phyloP scores from a whole-genome alignment of 2,797 vertebrate species.

The Decapterus maruadsi region DNA sequence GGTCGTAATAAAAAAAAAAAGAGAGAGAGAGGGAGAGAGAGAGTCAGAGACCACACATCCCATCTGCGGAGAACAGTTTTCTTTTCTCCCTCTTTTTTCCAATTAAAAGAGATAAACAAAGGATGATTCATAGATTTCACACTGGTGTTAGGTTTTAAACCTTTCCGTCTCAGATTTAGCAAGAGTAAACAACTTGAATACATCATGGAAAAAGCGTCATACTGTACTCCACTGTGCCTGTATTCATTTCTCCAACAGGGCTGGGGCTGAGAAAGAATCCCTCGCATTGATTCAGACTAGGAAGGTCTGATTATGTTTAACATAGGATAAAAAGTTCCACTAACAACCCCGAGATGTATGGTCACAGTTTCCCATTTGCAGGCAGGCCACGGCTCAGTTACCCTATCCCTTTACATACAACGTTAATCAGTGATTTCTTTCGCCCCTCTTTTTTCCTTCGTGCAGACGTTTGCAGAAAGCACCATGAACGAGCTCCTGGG shows the following conservation, averaged over 20 bases:
- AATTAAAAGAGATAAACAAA: conserved; percentile 86
- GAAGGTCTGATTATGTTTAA: conserved; percentile 82
- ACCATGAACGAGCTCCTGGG: conserved; percentile 99
- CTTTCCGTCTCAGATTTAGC: conserved; percentile 85
- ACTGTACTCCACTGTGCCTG: conserved; percentile 81
- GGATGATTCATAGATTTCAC: conserved; percentile 85
- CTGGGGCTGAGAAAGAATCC: conserved; percentile 75
- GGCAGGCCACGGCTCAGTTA: conserved; percentile 38
- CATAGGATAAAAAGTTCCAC: conserved; percentile 80
- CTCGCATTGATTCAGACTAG: conserved; percentile 75
- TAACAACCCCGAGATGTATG: conserved; percentile 70
- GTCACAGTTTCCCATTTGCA: conserved; percentile 69
- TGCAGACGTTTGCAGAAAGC: conserved; percentile 99
- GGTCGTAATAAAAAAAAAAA: conserved; percentile 78
- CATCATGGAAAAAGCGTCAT: conserved; percentile 85
- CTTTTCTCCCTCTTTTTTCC: conserved; percentile 76
- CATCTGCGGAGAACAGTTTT: conserved; percentile 77
- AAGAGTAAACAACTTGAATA: conserved; percentile 83
- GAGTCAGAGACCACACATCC: conserved; percentile 75
- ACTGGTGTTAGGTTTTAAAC: conserved; percentile 84
- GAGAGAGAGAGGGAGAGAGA: conserved; percentile 31
- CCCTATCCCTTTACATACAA: conserved; percentile 51
- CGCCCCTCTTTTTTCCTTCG: conserved; percentile 60
- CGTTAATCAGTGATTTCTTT: conserved; percentile 75
- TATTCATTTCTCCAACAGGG: conserved; percentile 75